Evolutionary conservation across 2,888 invertebrate genomes (phyloP), one percentile per base, ranked within the genome.

Genomic region (Dastarcus helophoroides): DNA sequence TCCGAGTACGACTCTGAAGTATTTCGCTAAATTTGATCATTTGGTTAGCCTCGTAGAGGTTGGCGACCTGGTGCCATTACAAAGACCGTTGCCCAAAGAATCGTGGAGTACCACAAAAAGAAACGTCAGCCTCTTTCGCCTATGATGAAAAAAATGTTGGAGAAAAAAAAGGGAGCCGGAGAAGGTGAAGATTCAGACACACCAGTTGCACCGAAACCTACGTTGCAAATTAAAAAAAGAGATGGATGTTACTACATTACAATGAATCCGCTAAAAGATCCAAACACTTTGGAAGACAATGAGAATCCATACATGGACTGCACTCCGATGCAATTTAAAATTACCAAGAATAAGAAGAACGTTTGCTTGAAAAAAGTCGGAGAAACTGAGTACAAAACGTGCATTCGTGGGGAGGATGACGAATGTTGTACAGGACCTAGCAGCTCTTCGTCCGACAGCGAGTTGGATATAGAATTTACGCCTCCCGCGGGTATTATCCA

Each of bases 391-490:
- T 35, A 37, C 7, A 37, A 38, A 23, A 34, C 41, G 4, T 48
- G 50, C 29, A 31, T 39, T 14, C 29, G 32, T 9, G 44, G 43
- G 5, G 43, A 73, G 43, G 58, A 68, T 33, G 63, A 68, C 46
- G 53, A 62, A 35, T 52, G 62, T 14, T 56, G 66, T 47, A 57
- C 68, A 44, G 62, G 65, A 3, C 11, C 24, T 6, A 23, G 25
- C 1, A 33, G 37, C 3, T 42, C 44, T 2, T 68, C 69, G 0
- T 68, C 69, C 31, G 76, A 76, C 36, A 72, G 71, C 2, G 77
- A 78, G 33, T 68, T 76, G 57, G 77, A 79, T 44, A 75, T 79
- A 22, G 78, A 77, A 36, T 78, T 79, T 30, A 79, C 78, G 0
- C 77, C 79, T 1, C 79, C 79, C 0, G 77, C 76, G 22, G 79